Base-by-base conservation (phyloP, 2,113 vertebrate species). In the Thunnus thynnus region DNA sequence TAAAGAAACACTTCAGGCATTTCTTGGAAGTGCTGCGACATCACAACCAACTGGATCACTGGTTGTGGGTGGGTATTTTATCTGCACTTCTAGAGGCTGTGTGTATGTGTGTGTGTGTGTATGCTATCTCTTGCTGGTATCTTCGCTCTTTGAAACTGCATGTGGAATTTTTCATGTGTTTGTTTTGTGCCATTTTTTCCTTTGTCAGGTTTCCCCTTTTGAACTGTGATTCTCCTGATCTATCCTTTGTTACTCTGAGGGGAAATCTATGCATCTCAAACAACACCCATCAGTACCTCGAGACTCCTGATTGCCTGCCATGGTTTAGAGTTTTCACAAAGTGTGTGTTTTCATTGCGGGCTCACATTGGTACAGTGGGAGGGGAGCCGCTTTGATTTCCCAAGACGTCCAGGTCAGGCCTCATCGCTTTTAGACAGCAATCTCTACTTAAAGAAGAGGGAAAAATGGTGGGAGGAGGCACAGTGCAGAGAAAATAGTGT, bases 341-440 rank as follows among this genome's bases (percentile, higher is more conserved):
- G 51, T 76, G 69, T 70, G 64, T 84, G 79, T 69, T 73, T 76
- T 78, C 55, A 56, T 41, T 72, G 83, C 55, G 27, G 57, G 66
- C 82, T 78, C 16, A 71, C 54, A 17, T 71, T 25, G 17, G 72
- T 82, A 78, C 80, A 80, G 78, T 50, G 83, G 73, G 86, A 79
- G 74, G 46, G 76, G 65, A 83, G 66, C 58, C 22, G 47, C 81
- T 92, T 91, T 94, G 91, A 95, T 95, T 95, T 94, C 91, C 92
- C 93, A 83, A 82, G 93, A 89, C 86, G 70, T 89, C 72, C 85
- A 52, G 77, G 90, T 92, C 92, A 91, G 83, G 86, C 88, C 80
- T 91, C 92, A 86, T 88, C 81, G 72, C 89, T 89, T 82, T 88
- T 76, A 91, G 82, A 88, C 80, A 85, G 78, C 82, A 89, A 85